Base-by-base conservation (phyloP, 2,888 invertebrate genomes). In the Monoplex corrugatus region DNA sequence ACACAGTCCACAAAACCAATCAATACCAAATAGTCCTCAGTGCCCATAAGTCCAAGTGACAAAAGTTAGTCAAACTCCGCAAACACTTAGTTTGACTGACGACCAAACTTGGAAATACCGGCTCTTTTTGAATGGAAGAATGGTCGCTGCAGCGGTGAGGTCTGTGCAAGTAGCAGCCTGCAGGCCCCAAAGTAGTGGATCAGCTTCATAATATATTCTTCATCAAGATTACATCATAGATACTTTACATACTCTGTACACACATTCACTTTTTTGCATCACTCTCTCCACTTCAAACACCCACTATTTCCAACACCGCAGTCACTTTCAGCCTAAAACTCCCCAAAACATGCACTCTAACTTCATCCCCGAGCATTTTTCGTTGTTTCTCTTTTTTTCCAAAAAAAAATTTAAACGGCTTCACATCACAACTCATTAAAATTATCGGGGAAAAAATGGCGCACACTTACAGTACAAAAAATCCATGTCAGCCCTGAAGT, bases 181-280 rank as follows among this genome's bases (percentile, higher is more conserved):
- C 84, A 50, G 35, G 84, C 57, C 50, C 84, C 35, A 19, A 57
- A 84, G 57, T 50, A 84, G 84, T 35, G 57, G 57, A 57, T 84
- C 84, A 57, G 84, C 50, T 84, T 84, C 84, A 84, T 84, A 84
- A 84, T 84, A 84, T 84, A 84, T 84, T 84, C 84, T 84, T 84
- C 84, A 84, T 84, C 84, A 84, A 84, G 84, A 84, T 84, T 84
- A 84, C 84, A 84, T 84, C 84, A 84, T 84, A 84, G 84, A 84
- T 84, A 84, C 84, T 84, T 84, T 84, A 84, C 84, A 84, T 84
- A 84, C 84, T 57, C 50, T 84, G 84, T 50, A 84, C 57, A 57
- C 57, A 32, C 84, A 35, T 19, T 23, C 84, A 84, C 38, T 84
- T 84, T 84, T 84, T 84, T 84, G 84, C 84, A 84, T 38, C 23